phyloP scores from a whole-genome alignment of 1,140 invertebrate genomes.

The Ectropis grisescens region DNA sequence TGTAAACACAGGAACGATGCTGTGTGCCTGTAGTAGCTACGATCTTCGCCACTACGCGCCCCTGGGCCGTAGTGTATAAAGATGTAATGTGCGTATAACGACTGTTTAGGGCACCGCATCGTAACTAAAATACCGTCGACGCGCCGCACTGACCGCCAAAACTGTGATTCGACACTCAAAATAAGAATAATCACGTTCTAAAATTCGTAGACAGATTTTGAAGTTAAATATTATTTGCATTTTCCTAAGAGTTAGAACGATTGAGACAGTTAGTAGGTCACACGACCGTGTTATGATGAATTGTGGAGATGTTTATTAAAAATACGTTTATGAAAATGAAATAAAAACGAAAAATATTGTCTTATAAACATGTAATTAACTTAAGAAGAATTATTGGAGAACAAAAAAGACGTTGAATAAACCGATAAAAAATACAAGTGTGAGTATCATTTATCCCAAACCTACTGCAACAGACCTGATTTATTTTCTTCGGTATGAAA shows the following conservation, averaged over 20 bases:
- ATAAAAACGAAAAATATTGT: slow-evolving; percentile 68
- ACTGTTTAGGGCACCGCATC: no score
- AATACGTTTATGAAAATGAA: slow-evolving; percentile 67
- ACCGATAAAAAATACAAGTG: slow-evolving; percentile 60
- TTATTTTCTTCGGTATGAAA: no score
- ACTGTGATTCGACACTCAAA: slow-evolving; percentile 54
- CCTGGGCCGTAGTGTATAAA: no score
- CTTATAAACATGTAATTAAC: slow-evolving; percentile 68
- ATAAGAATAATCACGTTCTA: slow-evolving; percentile 61
- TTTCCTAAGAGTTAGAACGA: slow-evolving; percentile 68
- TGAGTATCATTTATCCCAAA: slow-evolving; percentile 31
- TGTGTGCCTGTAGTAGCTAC: no score
- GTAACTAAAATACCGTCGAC: no score
- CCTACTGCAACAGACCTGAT: no score
- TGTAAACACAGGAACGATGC: no score
- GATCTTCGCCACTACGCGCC: no score
- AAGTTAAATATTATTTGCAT: slow-evolving; percentile 67
- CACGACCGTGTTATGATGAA: slow-evolving; percentile 64
- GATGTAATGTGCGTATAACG: no score
- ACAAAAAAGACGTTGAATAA: slow-evolving; percentile 66
- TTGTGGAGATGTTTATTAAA: slow-evolving; percentile 68
- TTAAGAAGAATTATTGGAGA: slow-evolving; percentile 68
- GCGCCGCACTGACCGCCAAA: no score
- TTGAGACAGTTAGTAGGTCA: slow-evolving; percentile 66
- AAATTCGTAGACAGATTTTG: slow-evolving; percentile 64